Evolutionary conservation across 2,113 vertebrate species (phyloP).

Genomic region (Tiliqua scincoides): DNA sequence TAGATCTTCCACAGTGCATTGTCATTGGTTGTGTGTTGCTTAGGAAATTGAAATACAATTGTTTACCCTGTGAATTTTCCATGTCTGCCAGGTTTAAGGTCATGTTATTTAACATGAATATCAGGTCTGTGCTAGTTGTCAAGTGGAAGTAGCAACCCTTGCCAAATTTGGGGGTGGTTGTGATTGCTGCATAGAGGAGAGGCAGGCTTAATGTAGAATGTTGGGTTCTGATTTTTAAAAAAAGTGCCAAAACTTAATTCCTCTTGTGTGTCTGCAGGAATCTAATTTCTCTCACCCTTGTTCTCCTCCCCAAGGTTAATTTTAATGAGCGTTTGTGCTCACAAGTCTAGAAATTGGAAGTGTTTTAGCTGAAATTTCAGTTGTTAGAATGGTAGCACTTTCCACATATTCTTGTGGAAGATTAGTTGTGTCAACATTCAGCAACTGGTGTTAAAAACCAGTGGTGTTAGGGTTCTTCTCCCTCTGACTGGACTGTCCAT

Average conservation of each 20-base stretch:
- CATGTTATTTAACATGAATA: neutral
- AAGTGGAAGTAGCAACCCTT: slow-evolving; percentile 5
- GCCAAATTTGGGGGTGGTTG: neutral
- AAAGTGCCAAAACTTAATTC: slow-evolving; percentile 49
- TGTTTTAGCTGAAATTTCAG: neutral
- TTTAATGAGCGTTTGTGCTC: neutral
- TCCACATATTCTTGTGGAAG: neutral
- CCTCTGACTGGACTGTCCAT: too few relatives aligned
- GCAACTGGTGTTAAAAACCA: neutral
- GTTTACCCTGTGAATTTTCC: neutral
- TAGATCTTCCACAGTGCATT: neutral
- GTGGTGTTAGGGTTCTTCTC: neutral
- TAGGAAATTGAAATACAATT: neutral
- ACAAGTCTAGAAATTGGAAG: neutral
- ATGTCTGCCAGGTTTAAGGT: accelerated
- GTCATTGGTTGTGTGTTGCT: neutral
- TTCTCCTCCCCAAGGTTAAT: neutral
- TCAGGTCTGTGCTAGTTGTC: neutral
- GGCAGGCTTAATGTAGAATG: slow-evolving; percentile 49
- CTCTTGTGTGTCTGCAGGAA: slow-evolving; percentile 53
- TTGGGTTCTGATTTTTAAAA: slow-evolving; percentile 43
- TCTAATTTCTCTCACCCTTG: slow-evolving; percentile 53
- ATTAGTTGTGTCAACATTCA: neutral
- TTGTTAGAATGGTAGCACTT: neutral
- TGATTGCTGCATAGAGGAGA: slow-evolving; percentile 18